phyloP scores from a whole-genome alignment of 2,888 invertebrate genomes.

The Rhopalosiphum nymphaeae region DNA sequence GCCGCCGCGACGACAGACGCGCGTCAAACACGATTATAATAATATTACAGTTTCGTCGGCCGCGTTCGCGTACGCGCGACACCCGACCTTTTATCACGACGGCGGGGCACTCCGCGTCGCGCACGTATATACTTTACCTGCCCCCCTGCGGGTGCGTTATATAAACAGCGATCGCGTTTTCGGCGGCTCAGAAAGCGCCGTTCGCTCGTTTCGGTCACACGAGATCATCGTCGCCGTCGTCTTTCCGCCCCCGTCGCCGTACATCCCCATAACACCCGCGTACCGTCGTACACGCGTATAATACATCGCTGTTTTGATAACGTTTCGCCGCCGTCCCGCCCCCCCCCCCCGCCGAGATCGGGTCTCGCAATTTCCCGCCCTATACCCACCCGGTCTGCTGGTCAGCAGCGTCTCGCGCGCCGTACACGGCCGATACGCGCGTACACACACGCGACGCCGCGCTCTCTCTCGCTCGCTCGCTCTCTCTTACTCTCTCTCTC shows the following conservation, averaged over 20 bases:
- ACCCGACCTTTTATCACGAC: background rate
- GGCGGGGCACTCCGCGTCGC: too few relatives aligned
- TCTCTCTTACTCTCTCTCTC: background rate
- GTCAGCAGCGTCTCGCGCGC: background rate
- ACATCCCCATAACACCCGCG: too few relatives aligned
- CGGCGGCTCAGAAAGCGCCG: slow-evolving; percentile 12
- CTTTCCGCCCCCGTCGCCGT: too few relatives aligned
- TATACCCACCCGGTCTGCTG: background rate
- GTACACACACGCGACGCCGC: background rate
- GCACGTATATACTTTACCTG: too few relatives aligned
- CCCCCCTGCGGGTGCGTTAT: background rate
- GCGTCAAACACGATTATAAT: background rate
- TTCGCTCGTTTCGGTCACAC: background rate
- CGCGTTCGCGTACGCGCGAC: background rate
- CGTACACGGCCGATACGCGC: background rate
- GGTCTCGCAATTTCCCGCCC: background rate
- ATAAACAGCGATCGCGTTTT: background rate
- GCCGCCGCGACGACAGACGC: background rate
- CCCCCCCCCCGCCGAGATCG: background rate
- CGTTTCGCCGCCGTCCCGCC: background rate
- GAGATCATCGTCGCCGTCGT: background rate
- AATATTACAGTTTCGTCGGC: background rate
- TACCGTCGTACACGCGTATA: too few relatives aligned
- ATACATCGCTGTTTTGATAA: background rate
- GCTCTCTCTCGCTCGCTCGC: background rate